Conservation (phyloP, 1,140 invertebrate species). For the Nymphalis io region DNA sequence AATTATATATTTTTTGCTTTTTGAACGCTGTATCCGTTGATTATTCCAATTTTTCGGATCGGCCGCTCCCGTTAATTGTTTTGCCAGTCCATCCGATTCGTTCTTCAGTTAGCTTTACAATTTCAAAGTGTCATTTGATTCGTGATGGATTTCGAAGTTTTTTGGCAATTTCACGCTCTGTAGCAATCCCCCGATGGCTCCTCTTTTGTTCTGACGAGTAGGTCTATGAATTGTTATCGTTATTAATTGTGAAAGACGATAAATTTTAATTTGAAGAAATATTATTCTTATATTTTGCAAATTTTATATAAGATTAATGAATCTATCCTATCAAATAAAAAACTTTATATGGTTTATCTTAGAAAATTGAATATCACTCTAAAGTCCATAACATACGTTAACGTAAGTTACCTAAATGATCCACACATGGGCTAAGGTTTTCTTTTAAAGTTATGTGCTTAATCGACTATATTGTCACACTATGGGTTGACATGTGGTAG, state of each 20-base stretch:
- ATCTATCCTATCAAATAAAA: too few relatives aligned
- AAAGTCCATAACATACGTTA: too few relatives aligned
- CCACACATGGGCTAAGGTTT: too few relatives aligned
- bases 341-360: too few relatives aligned
- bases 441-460: too few relatives aligned
- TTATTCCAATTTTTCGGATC: slow-evolving; percentile 77
- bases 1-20: slow-evolving; percentile 62
- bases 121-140: slow-evolving; percentile 79
- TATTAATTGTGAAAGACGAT: slow-evolving; percentile 17
- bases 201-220: slow-evolving; percentile 63
- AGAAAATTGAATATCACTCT: too few relatives aligned
- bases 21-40: slow-evolving; percentile 65
- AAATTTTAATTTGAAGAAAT: neutral
- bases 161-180: slow-evolving; percentile 77
- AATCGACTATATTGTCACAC: too few relatives aligned
- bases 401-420: too few relatives aligned
- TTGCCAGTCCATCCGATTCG: slow-evolving; percentile 71
- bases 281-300: too few relatives aligned
- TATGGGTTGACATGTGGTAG: too few relatives aligned
- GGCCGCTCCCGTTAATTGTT: slow-evolving; percentile 72
- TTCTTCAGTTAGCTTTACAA: slow-evolving; percentile 78
- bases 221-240: slow-evolving; percentile 46
- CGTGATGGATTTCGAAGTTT: slow-evolving; percentile 77
- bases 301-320: too few relatives aligned
- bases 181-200: slow-evolving; percentile 63